Base-by-base conservation (phyloP, 2,888 invertebrate species). In the Muscina levida region DNA sequence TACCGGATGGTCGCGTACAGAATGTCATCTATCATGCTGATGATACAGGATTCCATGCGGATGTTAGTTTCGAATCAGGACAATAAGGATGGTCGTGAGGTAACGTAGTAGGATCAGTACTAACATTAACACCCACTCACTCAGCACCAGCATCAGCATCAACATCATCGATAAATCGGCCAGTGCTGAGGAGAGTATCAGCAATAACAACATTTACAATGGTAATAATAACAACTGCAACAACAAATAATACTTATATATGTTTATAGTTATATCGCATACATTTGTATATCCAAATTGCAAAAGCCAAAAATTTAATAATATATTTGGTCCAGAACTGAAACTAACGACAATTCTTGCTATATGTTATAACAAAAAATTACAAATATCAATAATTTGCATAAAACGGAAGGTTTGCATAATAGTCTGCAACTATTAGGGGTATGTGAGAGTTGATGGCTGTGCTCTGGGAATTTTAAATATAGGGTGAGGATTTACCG, bases 1-100 rank as follows among this genome's bases (percentile, higher is more conserved):
- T 96, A 51, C 96, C 96, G 1, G 96, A 96, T 89, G 96, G 96
- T 37, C 92, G 95, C 82, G 91, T 95, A 86, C 96, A 96, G 91
- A 93, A 93, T 84, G 96, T 95, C 65, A 92, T 93, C 81, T 96
- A 96, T 89, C 93, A 93, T 84, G 96, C 95, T 0, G 96, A 96
- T 73, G 93, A 94, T 59, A 92, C 92, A 65, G 96, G 96, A 6
- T 96, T 93, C 89, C 95, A 95, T 87, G 96, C 96, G 4, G 93
- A 94, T 86, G 94, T 96, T 53, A 93, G 94, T 15, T 95, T 95
- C 84, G 92, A 92, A 76, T 87, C 85, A 51, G 85, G 82, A 87
- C 71, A 44, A 22, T 31, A 44, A 24, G 31, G 31, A 31, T 31
- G 46, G 22, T 31, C 46, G 48, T 3, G 31, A 31, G 3, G 48